Conservation (phyloP, 2,113 vertebrate genomes). For the Oxyura jamaicensis region DNA sequence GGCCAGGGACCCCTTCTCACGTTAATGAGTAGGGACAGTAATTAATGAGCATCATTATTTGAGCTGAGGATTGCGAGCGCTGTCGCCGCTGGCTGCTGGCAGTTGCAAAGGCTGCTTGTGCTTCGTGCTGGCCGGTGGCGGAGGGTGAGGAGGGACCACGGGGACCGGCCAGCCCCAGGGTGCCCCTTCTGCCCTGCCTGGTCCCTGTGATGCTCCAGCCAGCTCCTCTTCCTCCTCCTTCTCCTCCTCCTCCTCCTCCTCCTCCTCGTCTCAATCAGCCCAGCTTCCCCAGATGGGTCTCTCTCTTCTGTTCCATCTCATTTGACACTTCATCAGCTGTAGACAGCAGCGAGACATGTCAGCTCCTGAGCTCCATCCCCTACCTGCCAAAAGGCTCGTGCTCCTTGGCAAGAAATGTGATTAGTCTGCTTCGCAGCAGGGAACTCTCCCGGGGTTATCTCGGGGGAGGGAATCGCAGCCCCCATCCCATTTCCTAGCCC, state of each 20-base stretch:
- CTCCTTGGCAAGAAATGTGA: constrained; percentile 34
- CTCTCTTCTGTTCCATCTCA: constrained; percentile 82
- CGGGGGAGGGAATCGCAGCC: not conserved
- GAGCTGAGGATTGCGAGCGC: not conserved
- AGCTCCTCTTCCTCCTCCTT: not conserved
- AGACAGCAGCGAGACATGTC: constrained; percentile 79
- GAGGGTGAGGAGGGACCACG: not conserved
- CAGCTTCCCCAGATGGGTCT: constrained; percentile 57
- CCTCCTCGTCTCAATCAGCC: constrained; percentile 36
- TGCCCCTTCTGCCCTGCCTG: not conserved
- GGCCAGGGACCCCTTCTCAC: constrained; percentile 3
- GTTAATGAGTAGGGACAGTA: constrained; percentile 54
- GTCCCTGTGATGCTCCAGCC: not conserved
- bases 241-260: not conserved
- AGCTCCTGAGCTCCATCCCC: constrained; percentile 73
- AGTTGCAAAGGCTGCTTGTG: not conserved
- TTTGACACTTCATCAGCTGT: constrained; percentile 89
- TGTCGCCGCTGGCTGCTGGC: not conserved
- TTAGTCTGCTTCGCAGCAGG: not conserved
- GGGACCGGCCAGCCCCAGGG: accelerated
- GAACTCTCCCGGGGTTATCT: not conserved
- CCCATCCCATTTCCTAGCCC: not conserved
- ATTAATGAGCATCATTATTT: constrained; percentile 36
- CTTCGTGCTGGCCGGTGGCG: accelerated
- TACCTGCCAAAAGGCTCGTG: constrained; percentile 48